These are phyloP conservation scores for Theonella swinhoei DNA, from an alignment of 37 sponge, comb jelly and placozoan genomes.

Conservation along the genomic window DNA sequence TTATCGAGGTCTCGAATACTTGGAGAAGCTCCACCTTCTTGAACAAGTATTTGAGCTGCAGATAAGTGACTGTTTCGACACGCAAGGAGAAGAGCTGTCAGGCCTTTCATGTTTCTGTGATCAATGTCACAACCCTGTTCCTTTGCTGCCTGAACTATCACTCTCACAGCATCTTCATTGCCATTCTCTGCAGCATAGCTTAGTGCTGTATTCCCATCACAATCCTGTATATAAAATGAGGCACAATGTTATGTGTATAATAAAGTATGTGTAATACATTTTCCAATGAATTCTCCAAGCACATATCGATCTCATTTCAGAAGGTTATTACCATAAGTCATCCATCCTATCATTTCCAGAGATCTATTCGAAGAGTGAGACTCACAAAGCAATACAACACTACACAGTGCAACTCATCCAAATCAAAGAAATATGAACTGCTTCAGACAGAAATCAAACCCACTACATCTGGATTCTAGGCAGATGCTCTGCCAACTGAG, in stretches of 20 bases:
- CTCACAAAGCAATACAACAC: background rate
- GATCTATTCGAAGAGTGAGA: background rate
- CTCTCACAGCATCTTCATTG: conserved; percentile 19
- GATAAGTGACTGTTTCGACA: conserved; percentile 59
- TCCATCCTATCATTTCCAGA: too few species aligned
- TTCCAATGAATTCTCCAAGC: too few species aligned
- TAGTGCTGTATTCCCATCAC: conserved; percentile 68
- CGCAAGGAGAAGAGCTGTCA: conserved; percentile 80
- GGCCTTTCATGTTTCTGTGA: conserved; percentile 69
- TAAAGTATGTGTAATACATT: too few species aligned
- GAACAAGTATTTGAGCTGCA: conserved; percentile 53
- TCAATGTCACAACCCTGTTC: conserved; percentile 40
- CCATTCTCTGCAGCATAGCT: conserved; percentile 60
- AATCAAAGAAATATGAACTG: too few species aligned
- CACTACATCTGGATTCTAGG: too few species aligned
- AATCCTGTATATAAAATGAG: conserved; percentile 51
- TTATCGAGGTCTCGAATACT: conserved; percentile 81
- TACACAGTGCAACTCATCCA: too few species aligned
- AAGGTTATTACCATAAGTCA: too few species aligned
- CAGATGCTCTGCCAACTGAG: too few species aligned
- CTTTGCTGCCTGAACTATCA: conserved; percentile 35
- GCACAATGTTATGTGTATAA: too few species aligned
- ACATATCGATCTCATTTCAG: too few species aligned
- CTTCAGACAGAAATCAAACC: too few species aligned
- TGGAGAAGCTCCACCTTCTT: conserved; percentile 64